Evolutionary conservation across 2,113 vertebrate genomes (phyloP).

Genomic region (Nothocercus nigrocapillus): DNA sequence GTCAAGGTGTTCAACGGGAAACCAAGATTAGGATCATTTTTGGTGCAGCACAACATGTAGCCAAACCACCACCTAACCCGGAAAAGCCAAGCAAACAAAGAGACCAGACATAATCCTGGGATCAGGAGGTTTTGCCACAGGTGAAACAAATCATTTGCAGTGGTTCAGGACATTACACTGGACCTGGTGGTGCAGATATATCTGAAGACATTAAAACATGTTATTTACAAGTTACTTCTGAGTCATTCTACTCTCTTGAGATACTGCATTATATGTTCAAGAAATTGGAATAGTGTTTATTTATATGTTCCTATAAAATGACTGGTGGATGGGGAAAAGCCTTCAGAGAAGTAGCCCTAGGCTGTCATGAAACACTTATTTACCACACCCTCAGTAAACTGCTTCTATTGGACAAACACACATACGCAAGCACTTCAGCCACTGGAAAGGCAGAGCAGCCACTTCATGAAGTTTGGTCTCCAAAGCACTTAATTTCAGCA

Average conservation of each 20-base stretch:
- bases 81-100: not conserved
- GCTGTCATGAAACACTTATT: constrained; percentile 59
- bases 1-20: not conserved
- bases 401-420: not conserved
- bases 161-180: not conserved
- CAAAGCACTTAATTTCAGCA: constrained; percentile 22
- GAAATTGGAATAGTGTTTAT: constrained; percentile 60
- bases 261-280: constrained; percentile 27
- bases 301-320: constrained; percentile 60
- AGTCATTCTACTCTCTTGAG: constrained; percentile 35
- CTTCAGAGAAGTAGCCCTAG: constrained; percentile 57
- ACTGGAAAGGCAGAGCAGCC: not conserved
- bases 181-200: not conserved
- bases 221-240: constrained; percentile 63
- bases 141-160: not conserved
- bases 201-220: constrained; percentile 47
- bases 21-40: not conserved
- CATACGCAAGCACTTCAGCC: not conserved
- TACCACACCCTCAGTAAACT: constrained; percentile 60
- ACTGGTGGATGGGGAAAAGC: constrained; percentile 65
- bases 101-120: not conserved
- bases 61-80: not conserved
- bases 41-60: not conserved
- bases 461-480: constrained; percentile 9
- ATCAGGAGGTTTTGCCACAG: not conserved